Percentiles rank a stretch among this genome's conserved stretches.
Evolutionary conservation across 1,140 invertebrate species (phyloP).

Genomic region (Drosophila parabipectinata): DNA sequence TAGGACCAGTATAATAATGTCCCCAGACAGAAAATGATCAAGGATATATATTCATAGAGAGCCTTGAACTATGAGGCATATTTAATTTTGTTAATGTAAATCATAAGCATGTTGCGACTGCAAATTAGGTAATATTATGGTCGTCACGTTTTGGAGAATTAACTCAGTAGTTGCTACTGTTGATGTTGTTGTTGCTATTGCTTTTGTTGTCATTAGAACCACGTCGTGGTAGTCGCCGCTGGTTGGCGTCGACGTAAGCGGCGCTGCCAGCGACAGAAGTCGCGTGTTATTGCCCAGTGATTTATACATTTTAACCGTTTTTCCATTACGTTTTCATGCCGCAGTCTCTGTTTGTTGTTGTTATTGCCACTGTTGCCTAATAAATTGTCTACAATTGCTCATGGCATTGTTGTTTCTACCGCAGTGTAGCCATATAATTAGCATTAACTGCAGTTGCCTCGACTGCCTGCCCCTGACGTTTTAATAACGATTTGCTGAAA

Average conservation of each 20-base stretch:
- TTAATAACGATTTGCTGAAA: conserved; percentile 19
- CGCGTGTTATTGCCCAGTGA: conserved; percentile 50
- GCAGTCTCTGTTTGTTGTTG: conserved; percentile 28
- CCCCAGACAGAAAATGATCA: neutral
- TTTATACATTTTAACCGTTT: conserved; percentile 56
- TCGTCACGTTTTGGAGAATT: neutral
- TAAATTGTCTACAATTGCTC: conserved; percentile 58
- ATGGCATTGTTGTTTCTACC: conserved; percentile 28
- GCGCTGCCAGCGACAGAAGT: conserved; percentile 22
- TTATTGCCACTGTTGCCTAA: conserved; percentile 27
- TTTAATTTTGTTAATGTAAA: too few species aligned
- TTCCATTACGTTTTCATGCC: conserved; percentile 30
- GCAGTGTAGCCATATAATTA: conserved; percentile 47
- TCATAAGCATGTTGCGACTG: neutral
- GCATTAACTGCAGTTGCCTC: conserved; percentile 43
- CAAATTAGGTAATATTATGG: neutral
- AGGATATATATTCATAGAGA: too few species aligned
- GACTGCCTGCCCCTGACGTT: conserved; percentile 8
- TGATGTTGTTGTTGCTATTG: neutral
- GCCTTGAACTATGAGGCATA: too few species aligned
- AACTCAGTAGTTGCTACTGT: conserved; percentile 5
- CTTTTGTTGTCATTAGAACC: conserved; percentile 24
- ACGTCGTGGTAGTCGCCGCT: conserved; percentile 1
- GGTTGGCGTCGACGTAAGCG: conserved; percentile 10
- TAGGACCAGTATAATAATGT: neutral